These are phyloP conservation scores for Scartelaos histophorus DNA, from an alignment of 2,113 vertebrate genomes.

Conservation along the genomic window DNA sequence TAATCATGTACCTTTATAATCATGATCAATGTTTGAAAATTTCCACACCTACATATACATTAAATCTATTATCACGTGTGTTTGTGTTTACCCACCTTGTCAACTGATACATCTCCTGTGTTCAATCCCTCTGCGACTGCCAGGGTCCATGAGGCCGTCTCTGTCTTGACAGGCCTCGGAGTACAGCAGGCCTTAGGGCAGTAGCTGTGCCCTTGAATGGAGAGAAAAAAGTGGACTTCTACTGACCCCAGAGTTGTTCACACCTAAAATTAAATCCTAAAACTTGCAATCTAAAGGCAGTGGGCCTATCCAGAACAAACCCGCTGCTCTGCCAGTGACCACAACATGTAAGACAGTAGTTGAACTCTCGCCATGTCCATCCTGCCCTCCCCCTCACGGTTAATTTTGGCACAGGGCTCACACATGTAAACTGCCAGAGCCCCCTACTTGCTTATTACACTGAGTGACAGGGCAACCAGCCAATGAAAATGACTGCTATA, in stretches of 20 bases:
- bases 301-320: constrained; percentile 27
- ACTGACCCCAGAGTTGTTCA: constrained; percentile 32
- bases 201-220: constrained; percentile 72
- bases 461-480: constrained; percentile 66
- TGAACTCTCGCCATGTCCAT: constrained; percentile 51
- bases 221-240: constrained; percentile 54
- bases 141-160: constrained; percentile 57
- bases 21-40: too few species aligned
- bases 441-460: constrained; percentile 38
- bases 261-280: constrained; percentile 3
- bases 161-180: constrained; percentile 42
- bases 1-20: too few species aligned
- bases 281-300: constrained; percentile 22
- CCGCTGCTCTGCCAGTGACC: constrained; percentile 43
- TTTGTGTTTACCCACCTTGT: constrained; percentile 59
- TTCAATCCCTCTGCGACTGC: constrained; percentile 16
- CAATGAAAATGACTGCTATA: constrained; percentile 57
- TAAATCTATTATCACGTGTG: neutral
- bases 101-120: constrained; percentile 60
- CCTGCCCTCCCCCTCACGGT: constrained; percentile 37
- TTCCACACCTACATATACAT: neutral
- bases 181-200: constrained; percentile 32
- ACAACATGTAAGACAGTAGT: constrained; percentile 47
- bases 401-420: constrained; percentile 70
- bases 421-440: constrained; percentile 69